These are phyloP conservation scores for Poeciliopsis prolifica DNA, from an alignment of 2,113 vertebrate genomes.

Conservation along the genomic window DNA sequence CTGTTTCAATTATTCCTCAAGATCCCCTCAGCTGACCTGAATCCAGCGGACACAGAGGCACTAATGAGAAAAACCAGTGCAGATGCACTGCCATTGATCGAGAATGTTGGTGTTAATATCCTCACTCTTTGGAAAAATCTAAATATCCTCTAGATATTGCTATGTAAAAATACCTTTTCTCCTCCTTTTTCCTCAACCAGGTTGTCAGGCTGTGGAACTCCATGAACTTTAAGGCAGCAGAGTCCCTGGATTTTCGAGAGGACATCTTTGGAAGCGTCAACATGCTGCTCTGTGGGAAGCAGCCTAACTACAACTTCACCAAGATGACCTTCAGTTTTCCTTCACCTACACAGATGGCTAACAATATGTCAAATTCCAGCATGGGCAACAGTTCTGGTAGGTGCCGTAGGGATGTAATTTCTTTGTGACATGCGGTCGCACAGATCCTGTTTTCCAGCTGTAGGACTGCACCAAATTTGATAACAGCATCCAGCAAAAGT, in stretches of 20 bases:
- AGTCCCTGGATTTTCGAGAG: conserved; percentile 61
- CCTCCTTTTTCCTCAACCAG: conserved; percentile 17
- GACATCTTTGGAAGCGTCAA: conserved; percentile 68
- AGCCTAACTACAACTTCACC: conserved; percentile 50
- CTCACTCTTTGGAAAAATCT: background rate
- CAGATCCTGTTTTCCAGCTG: background rate
- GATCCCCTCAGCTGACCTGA: conserved; percentile 37
- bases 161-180: background rate
- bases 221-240: conserved; percentile 30
- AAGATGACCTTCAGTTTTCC: conserved; percentile 20
- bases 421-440: background rate
- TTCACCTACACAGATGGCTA: conserved; percentile 7
- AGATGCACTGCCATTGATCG: conserved; percentile 52
- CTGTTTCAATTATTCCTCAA: conserved; percentile 16
- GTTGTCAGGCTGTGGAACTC: conserved; percentile 57
- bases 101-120: conserved; percentile 61
- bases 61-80: conserved; percentile 45
- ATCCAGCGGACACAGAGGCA: background rate
- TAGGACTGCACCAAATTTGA: background rate
- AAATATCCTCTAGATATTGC: background rate
- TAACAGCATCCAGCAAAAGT: background rate
- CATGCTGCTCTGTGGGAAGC: conserved; percentile 66
- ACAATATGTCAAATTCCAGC: conserved; percentile 12
- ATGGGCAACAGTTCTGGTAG: conserved; percentile 66
- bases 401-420: conserved; percentile 16